Conservation (phyloP, 2,113 vertebrate genomes). For the Natator depressus region DNA sequence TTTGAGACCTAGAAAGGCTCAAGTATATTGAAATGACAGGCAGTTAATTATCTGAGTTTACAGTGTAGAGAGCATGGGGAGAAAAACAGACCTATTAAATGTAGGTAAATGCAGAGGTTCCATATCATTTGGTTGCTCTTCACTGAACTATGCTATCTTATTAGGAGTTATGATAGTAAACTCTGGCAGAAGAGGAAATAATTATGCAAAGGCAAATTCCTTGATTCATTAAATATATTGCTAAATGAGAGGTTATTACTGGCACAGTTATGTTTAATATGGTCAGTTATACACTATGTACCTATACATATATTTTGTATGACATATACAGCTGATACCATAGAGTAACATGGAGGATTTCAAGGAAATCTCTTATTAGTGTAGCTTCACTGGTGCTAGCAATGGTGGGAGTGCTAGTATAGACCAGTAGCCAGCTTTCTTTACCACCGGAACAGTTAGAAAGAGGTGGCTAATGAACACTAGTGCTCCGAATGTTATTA, state of each 20-base stretch:
- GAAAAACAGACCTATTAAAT: not conserved
- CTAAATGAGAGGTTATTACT: not conserved
- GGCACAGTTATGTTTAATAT: not conserved
- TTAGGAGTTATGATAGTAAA: not conserved
- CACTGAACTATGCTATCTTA: not conserved
- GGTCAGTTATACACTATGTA: fast-evolving
- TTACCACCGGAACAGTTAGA: not conserved
- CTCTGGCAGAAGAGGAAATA: not conserved
- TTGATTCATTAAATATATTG: not conserved
- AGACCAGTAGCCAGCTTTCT: not conserved
- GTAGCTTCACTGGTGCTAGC: not conserved
- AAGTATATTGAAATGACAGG: not conserved
- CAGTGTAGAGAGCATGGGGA: not conserved
- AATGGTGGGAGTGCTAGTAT: fast-evolving
- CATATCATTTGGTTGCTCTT: not conserved
- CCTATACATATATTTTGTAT: fast-evolving
- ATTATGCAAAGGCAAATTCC: not conserved
- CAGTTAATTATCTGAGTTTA: slow-evolving; percentile 1
- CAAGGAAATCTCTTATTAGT: fast-evolving
- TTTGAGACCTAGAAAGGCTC: not conserved
- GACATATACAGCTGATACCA: too few species aligned
- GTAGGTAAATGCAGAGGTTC: not conserved
- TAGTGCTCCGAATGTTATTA: not conserved
- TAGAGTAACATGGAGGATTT: not conserved
- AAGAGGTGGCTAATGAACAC: not conserved